Conservation (phyloP, 92 coral and sea anemone genomes). For the Epizoanthus stellaris region DNA sequence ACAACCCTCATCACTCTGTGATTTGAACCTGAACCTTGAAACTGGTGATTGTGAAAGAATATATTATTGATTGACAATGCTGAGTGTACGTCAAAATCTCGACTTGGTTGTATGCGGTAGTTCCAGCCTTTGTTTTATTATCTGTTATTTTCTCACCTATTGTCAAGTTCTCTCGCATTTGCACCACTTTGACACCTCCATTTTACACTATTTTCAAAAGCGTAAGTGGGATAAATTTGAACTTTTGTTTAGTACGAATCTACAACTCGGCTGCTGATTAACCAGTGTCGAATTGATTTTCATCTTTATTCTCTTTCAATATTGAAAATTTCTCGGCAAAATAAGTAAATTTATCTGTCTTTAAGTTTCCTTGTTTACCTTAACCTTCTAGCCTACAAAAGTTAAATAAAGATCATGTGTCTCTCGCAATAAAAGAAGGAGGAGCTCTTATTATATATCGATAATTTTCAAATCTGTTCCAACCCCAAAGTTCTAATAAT, state of each 20-base stretch:
- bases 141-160: slow-evolving; percentile 83
- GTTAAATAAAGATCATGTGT: slow-evolving; percentile 47
- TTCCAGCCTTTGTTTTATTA: slow-evolving; percentile 72
- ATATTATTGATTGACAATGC: slow-evolving; percentile 58
- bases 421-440: slow-evolving; percentile 56
- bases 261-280: slow-evolving; percentile 46
- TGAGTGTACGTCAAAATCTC: slow-evolving; percentile 59
- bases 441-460: slow-evolving; percentile 66
- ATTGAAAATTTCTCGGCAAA: slow-evolving; percentile 18
- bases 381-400: slow-evolving; percentile 25
- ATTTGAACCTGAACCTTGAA: slow-evolving; percentile 33
- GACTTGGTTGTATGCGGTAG: slow-evolving; percentile 65
- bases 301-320: slow-evolving; percentile 29
- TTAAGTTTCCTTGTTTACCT: slow-evolving; percentile 18
- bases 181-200: slow-evolving; percentile 87
- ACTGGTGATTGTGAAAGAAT: slow-evolving; percentile 49
- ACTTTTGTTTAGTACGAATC: slow-evolving; percentile 72
- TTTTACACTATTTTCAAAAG: slow-evolving; percentile 81
- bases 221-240: slow-evolving; percentile 84
- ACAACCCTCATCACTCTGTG: slow-evolving; percentile 10
- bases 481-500: slow-evolving; percentile 36
- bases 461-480: slow-evolving; percentile 41
- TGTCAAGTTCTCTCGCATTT: slow-evolving; percentile 87
- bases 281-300: slow-evolving; percentile 47
- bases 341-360: slow-evolving; percentile 21